Evolutionary conservation across 2,888 invertebrate genomes (phyloP).

Genomic region (Agrotis exclamationis): DNA sequence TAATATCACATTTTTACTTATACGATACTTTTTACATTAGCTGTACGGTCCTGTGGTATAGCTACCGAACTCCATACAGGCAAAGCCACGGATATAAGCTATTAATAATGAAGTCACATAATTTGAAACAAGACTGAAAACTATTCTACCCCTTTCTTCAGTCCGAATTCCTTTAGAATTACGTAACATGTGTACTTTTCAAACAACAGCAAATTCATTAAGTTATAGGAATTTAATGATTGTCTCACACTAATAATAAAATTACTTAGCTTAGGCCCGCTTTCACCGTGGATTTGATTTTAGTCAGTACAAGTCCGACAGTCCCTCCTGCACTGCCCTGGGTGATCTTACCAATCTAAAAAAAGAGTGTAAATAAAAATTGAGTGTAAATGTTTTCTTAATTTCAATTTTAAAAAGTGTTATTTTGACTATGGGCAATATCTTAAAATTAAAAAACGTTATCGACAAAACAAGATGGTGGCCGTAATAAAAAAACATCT

Average conservation of each 20-base stretch:
- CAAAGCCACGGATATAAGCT: too few relatives aligned
- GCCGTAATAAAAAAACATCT: too few relatives aligned
- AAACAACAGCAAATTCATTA: not conserved
- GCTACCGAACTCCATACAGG: too few relatives aligned
- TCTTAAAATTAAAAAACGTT: not conserved
- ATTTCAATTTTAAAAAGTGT: not conserved
- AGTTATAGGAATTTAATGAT: not conserved
- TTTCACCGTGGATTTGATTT: too few relatives aligned
- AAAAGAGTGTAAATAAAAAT: not conserved
- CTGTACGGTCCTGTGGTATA: too few relatives aligned
- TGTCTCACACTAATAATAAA: not conserved
- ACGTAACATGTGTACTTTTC: not conserved
- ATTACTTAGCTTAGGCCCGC: not conserved
- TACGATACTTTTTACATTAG: too few relatives aligned
- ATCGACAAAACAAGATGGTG: too few relatives aligned
- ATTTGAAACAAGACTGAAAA: not conserved
- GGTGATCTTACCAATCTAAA: too few relatives aligned
- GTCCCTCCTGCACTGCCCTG: too few relatives aligned
- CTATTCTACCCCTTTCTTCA: not conserved
- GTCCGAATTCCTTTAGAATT: constrained; percentile 4
- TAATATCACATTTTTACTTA: not conserved
- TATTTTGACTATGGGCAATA: too few relatives aligned
- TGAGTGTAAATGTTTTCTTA: not conserved
- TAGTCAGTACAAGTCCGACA: too few relatives aligned
- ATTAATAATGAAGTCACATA: not conserved